Evolutionary conservation across 2,113 vertebrate species (phyloP), one percentile per base, ranked within the genome.

Genomic region (Zapus hudsonius): DNA sequence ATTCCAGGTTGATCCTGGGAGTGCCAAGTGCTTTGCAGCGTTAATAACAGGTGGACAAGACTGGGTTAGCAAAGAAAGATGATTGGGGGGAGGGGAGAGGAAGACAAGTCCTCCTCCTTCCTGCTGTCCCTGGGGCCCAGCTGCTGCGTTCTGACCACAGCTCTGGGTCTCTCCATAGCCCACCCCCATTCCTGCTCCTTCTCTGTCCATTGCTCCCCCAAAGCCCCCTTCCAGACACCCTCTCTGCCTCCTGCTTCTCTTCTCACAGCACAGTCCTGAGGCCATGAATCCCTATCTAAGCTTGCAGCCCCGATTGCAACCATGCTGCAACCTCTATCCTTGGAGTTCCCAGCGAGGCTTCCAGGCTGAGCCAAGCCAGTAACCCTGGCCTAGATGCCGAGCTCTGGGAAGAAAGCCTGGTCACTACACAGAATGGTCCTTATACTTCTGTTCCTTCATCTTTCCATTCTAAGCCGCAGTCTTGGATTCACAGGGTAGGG

Each of bases 41-140:
- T 4, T 4, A 31, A 36, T 33, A 36, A 22, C 31, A 33, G 29
- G 33, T n/a, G 57, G 69, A 61, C 69, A 73, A 61, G 16, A 3
- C 52, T 52, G 52, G 52, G 52, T 52, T 13, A 52, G 64, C 64
- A 66, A 33, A 15, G 64, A 13, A 16, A 13, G 57, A 33, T 6
- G 44, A 40, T 16, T 10, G 1, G 36, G 1, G 3, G 27, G 31
- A 8, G 27, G 20, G 1, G 7, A 1, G 44, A 8, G n/a, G n/a
- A n/a, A n/a, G 22, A 22, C 16, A 9, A 7, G 5, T 7, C 16
- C 23, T 44, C 15, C 31, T 67, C 4, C 31, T 67, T 2, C 27
- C 40, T 5, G 4, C 20, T 64, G 40, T n/a, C n/a, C 70, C 52
- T 61, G 55, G 29, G 38, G 64, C 36, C 31, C 61, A 9, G 72